Base-by-base conservation (phyloP, 2,113 vertebrate species). In the Pygoscelis antarcticus region DNA sequence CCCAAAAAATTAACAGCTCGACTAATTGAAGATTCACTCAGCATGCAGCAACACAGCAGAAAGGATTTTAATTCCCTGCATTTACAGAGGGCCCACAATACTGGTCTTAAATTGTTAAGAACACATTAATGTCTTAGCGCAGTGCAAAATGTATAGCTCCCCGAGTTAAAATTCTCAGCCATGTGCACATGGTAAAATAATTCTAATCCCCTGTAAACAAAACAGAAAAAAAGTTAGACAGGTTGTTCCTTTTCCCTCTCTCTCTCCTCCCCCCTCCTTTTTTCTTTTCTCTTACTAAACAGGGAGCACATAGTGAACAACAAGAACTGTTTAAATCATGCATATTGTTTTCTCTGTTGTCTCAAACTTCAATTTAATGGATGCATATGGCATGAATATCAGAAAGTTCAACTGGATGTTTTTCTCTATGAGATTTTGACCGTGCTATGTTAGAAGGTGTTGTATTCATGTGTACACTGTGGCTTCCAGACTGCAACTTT, bases 1-100 rank as follows among this genome's bases (percentile, higher is more conserved):
- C n/a, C 54, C 30, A 32, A 76, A 84, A 92, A 96, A 72, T 46
- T 95, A 95, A 74, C 77, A 88, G 21, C 58, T 92, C 19, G 70
- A 5, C 49, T 88, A 77, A 87, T 86, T 92, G 82, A 54, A 80
- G 71, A 34, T 65, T 90, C 72, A 86, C 58, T 87, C 66, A 70
- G 93, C 82, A 61, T 69, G 87, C 81, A 87, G 49, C 30, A 77
- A 42, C 66, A 88, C 49, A 76, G 21, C 58, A 74, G 58, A 80
- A 76, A 93, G 32, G 66, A 10, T 8, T 90, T 85, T 68, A 82
- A 93, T 62, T 91, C 74, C 13, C 38, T 74, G 19, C 40, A 77
- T 95, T 90, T 95, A 88, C 15, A 66, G 44, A 83, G 15, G 27
- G 30, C 40, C 34, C 46, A 54, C 46, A 83, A 51, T 80, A 64